Conservation (phyloP, 2,797 vertebrate species). For the Zenarchopterus dispar region DNA sequence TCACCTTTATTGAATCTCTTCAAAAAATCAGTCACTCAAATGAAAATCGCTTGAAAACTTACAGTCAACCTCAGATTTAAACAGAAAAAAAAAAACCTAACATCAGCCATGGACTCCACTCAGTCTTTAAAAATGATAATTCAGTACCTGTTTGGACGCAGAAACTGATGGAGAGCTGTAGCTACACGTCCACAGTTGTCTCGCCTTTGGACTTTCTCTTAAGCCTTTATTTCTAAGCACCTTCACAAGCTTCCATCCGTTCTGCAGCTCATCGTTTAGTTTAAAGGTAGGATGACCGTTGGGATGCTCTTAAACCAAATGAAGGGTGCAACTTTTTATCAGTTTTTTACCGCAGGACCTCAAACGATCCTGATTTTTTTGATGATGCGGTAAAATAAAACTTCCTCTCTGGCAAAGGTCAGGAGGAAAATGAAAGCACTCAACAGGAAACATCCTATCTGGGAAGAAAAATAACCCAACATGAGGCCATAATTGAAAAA, state of each 20-base stretch:
- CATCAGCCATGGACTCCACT: not conserved
- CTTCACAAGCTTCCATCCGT: not conserved
- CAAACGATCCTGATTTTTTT: not conserved
- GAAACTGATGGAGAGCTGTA: slow-evolving; percentile 3
- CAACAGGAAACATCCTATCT: slow-evolving; percentile 32
- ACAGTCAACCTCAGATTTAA: slow-evolving; percentile 19
- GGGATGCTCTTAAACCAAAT: not conserved
- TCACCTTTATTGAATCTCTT: slow-evolving; percentile 46
- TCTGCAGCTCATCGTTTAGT: slow-evolving; percentile 1
- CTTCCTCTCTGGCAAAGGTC: slow-evolving; percentile 22
- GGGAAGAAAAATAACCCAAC: slow-evolving; percentile 41
- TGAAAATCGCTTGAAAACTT: slow-evolving; percentile 23
- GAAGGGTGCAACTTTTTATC: slow-evolving; percentile 6
- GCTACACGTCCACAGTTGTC: slow-evolving; percentile 23
- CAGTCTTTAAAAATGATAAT: not conserved
- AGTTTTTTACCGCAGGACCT: slow-evolving; percentile 13
- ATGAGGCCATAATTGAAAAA: slow-evolving; percentile 40
- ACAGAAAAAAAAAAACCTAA: slow-evolving; percentile 13
- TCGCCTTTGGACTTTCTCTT: too few species aligned
- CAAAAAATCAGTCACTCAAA: slow-evolving; percentile 38
- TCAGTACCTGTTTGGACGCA: slow-evolving; percentile 5
- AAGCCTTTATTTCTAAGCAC: too few species aligned
- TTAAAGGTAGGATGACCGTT: not conserved
- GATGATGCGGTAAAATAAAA: slow-evolving; percentile 26
- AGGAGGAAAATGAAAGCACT: slow-evolving; percentile 47